Evolutionary conservation across 2,797 vertebrate species (phyloP), one percentile per base, ranked within the genome.

Genomic region (Hirundo rustica): DNA sequence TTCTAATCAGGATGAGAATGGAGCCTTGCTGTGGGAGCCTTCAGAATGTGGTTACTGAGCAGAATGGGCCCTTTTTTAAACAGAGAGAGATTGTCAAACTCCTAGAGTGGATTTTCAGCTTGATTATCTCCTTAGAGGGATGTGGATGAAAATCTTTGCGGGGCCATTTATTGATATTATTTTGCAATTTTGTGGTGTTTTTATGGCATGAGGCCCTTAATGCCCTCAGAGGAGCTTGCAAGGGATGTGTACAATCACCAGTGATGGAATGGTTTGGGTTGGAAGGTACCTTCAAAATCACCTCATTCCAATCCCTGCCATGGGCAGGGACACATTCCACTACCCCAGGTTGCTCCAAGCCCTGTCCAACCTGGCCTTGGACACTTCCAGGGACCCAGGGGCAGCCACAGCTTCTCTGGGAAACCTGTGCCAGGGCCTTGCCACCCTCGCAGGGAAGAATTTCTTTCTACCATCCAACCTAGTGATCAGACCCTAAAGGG

Each of bases 21-120:
- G 87, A 96, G 61, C 67, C 94, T 96, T 94, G 85, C 96, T 90
- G 96, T 88, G 92, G 95, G 87, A 94, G 92, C 89, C 89, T 95
- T 76, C 77, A 65, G 84, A 88, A 96, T 81, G 78, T 73, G 85
- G 88, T 95, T 89, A 62, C 72, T 3, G 26, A 95, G 68, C 83
- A 93, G 73, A 96, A 96, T 67, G 64, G 80, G 60, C 29, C 42
- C 70, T 94, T 95, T 73, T 75, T 72, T 92, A 93, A 94, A 21
- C 30, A 30, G 60, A 92, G 42, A 76, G 60, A 30, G 50, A 65
- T 62, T 8, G 29, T 89, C 91, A 95, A 82, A 93, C 82, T 96
- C 91, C 94, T 92, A 80, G 85, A 88, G 36, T 55, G 61, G 48
- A 36, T 76, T 95, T 95, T 84, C 58, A 89, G 42, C 61, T 96